Evolutionary conservation across 2,888 invertebrate species (phyloP), one percentile per base, ranked within the genome.

Genomic region (Drosophila macrospina): DNA sequence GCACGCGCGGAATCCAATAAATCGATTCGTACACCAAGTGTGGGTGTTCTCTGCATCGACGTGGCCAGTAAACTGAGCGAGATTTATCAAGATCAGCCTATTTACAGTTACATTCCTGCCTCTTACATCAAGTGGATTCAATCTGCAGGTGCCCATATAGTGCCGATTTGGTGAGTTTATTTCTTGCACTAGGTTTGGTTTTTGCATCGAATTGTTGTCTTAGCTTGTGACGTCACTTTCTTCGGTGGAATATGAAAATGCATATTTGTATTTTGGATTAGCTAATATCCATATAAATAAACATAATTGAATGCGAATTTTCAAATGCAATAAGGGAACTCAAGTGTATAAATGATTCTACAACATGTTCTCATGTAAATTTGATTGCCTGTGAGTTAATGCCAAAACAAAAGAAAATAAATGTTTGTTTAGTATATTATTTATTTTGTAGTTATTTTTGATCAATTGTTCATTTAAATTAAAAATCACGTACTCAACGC

Each of bases 91-190:
- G 91, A 93, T 37, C 1, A 7, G 4, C 5, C 2, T 48, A 94
- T 93, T 85, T 93, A 93, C 5, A 96, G 96, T 86, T 97, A 95
- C 86, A 96, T 98, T 50, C 95, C 96, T 0, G 95, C 97, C 0
- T 96, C 96, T 0, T 98, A 98, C 89, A 96, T 98, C 1, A 97
- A 98, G 91, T 96, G 94, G 91, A 89, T 98, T 32, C 97, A 98
- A 93, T 94, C 95, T 52, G 94, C 96, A 1, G 98, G 98, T 4
- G 98, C 96, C 3, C 93, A 96, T 85, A 97, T 96, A 0, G 95
- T 97, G 15, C 97, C 97, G 0, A 95, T 97, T 88, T 94, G 95
- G 97, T 97, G 91, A 93, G 93, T 56, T 7, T 4, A 30, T 1
- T 10, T 16, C 15, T 15, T 8, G 4, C 15, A 15, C 2, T 20